Conservation (phyloP, 2,113 vertebrate genomes). For the Plotosus lineatus region DNA sequence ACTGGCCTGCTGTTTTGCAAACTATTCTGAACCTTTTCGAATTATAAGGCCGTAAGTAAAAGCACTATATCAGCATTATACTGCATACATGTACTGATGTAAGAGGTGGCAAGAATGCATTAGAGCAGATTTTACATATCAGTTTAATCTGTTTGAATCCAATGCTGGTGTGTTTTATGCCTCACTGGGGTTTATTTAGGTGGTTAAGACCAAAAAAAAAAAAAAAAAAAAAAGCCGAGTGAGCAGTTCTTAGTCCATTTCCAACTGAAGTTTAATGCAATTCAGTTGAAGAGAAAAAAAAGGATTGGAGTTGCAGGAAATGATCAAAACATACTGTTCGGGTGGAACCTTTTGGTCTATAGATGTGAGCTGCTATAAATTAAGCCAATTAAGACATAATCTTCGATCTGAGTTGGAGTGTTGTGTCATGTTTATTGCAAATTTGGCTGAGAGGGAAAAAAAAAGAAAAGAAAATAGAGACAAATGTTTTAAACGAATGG, state of each 20-base stretch:
- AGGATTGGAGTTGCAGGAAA: neutral
- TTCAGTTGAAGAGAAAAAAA: neutral
- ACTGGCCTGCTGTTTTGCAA: neutral
- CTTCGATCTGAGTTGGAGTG: no score
- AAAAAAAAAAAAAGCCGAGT: neutral
- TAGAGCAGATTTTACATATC: neutral
- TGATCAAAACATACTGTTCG: neutral
- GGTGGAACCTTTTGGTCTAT: neutral
- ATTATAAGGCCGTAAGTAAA: neutral
- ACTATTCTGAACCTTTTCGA: neutral
- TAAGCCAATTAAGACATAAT: no score
- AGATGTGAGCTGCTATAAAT: neutral
- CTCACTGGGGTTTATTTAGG: neutral
- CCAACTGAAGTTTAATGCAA: neutral
- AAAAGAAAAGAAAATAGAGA: no score
- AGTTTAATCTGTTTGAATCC: neutral
- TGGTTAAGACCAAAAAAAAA: neutral
- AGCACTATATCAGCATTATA: neutral
- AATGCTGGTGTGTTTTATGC: neutral
- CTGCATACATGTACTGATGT: neutral
- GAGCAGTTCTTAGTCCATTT: neutral
- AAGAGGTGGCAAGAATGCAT: constrained; percentile 4
- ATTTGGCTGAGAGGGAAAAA: no score
- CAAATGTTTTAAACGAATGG: no score
- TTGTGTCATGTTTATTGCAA: no score